phyloP scores from a whole-genome alignment of 2,888 invertebrate species.

The Ptychoptera contaminata region DNA sequence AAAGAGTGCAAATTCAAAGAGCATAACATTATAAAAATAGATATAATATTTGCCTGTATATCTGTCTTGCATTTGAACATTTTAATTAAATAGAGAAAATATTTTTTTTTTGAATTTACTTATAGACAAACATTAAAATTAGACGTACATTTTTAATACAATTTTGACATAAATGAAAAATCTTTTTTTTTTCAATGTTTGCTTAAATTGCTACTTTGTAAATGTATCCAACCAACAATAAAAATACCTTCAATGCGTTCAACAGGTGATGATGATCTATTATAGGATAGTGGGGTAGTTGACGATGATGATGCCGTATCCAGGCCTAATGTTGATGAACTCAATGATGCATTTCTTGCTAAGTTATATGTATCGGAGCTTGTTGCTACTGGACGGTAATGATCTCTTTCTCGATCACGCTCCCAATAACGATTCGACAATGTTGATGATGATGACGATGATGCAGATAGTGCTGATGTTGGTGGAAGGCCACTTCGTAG shows the following conservation, averaged over 20 bases:
- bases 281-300: background rate
- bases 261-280: constrained; percentile 3
- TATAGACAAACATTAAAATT: too few species aligned
- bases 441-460: too few species aligned
- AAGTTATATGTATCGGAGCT: too few species aligned
- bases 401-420: constrained; percentile 18
- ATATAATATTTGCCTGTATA: too few species aligned
- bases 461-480: constrained; percentile 21
- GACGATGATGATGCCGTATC: constrained; percentile 3
- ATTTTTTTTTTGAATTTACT: too few species aligned
- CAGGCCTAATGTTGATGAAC: too few species aligned
- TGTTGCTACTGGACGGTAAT: too few species aligned
- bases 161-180: background rate
- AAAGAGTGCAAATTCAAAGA: background rate
- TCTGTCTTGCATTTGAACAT: too few species aligned
- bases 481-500: constrained; percentile 24
- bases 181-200: too few species aligned
- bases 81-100: too few species aligned
- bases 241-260: constrained; percentile 6
- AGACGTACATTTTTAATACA: background rate
- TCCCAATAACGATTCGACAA: constrained; percentile 21
- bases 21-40: too few species aligned
- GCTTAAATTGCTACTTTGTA: background rate
- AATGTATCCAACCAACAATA: background rate
- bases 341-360: too few species aligned